A percentile compares a stretch with the other conserved stretches of the same genome.
Conservation (phyloP, 2,113 vertebrate species). For the Limnothrissa miodon region DNA sequence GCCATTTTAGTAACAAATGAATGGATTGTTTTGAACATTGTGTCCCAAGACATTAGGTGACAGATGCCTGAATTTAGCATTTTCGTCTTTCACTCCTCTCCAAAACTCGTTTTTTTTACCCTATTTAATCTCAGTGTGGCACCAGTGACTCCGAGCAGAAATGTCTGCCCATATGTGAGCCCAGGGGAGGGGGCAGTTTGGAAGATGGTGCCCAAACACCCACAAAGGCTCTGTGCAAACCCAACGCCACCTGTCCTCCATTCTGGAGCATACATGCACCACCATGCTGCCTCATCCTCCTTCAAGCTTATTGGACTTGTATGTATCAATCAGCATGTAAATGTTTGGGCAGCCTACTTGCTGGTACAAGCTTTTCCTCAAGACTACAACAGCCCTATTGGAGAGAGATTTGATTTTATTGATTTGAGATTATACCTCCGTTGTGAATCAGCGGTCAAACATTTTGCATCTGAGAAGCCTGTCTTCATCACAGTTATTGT, state of each 20-base stretch:
- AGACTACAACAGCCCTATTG: background rate
- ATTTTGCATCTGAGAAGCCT: background rate
- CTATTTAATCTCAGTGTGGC: background rate
- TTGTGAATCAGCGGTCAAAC: background rate
- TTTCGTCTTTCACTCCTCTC: background rate
- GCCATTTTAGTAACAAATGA: background rate
- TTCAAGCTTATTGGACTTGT: background rate
- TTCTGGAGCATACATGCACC: conserved; percentile 57
- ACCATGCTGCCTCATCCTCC: background rate
- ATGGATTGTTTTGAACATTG: background rate
- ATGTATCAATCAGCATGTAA: background rate
- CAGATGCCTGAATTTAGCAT: background rate
- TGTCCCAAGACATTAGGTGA: background rate
- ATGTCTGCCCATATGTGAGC: conserved; percentile 20
- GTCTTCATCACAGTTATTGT: too few relatives aligned
- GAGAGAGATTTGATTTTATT: too few relatives aligned
- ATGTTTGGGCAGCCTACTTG: background rate
- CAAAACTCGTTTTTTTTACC: background rate
- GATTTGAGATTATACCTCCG: background rate
- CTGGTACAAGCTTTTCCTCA: background rate
- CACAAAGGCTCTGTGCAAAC: conserved; percentile 67
- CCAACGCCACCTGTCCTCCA: conserved; percentile 69
- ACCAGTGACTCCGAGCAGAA: conserved; percentile 52
- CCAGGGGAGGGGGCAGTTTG: conserved; percentile 43
- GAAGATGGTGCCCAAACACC: conserved; percentile 59